Evolutionary conservation across 2,888 invertebrate species (phyloP), one percentile per base, ranked within the genome.

Genomic region (Agrilus biguttatus): DNA sequence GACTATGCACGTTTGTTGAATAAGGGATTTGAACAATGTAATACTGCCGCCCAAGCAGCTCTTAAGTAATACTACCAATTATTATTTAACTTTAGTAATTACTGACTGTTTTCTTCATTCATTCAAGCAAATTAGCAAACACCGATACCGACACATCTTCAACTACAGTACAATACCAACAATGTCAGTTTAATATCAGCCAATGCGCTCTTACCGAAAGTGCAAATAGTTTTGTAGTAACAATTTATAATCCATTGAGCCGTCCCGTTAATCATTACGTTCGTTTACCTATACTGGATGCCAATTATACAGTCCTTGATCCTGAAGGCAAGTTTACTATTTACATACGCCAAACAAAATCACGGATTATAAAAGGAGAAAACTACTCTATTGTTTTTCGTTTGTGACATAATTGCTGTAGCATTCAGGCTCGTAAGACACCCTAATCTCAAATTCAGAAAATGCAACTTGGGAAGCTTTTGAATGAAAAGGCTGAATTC

Each of bases 1-100:
- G 97, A 98, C 66, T 98, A 97, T 63, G 80, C 83, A 19, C 68
- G 82, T 23, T 63, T 89, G 33, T 66, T 97, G 10, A 68, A 74
- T 41, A 63, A 73, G 12, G 92, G 85, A 0, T 67, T 88, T 1
- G 64, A 70, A 0, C 74, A 78, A 37, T 79, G 81, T 2, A 63
- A 71, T 14, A 54, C 69, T 8, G 66, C 78, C 0, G 63, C 75
- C 1, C 62, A 68, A 5, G 64, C 71, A 39, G 77, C 78, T 1
- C 59, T 83, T 49, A 74, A 69, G 80, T 80, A 39, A 47, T 33
- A 42, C 8, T 19, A 17, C 3, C 17, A 17, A 17, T 17, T 17
- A 17, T 37, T 19, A 14, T 17, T n/a, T 13, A 2, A 37, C 6
- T 37, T 37, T 37, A 37, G 5, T 17, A 13, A 21, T 17, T 21